A percentile compares a stretch with the other conserved stretches of the same genome.
phyloP scores from a whole-genome alignment of 2,113 vertebrate species.

The Microcebus murinus region DNA sequence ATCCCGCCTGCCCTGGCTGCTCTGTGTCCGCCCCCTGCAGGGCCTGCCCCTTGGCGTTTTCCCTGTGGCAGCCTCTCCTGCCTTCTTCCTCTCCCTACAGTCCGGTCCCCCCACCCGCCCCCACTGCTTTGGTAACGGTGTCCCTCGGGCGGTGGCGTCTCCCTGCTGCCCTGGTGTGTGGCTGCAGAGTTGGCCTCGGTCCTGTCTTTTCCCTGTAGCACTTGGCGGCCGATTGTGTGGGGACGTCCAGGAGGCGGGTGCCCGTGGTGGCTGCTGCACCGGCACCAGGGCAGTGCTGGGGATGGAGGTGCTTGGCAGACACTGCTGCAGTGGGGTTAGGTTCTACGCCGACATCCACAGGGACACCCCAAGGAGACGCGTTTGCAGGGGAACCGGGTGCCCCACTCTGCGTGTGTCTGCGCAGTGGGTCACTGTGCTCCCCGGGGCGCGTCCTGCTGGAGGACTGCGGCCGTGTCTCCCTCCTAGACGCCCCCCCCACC shows the following conservation, averaged over 20 bases:
- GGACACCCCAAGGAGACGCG: background rate
- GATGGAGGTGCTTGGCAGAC: background rate
- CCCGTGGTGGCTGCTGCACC: background rate
- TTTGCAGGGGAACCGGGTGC: background rate
- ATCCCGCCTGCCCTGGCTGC: background rate
- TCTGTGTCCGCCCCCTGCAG: rapidly evolving
- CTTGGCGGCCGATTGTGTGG: background rate
- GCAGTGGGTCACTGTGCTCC: background rate
- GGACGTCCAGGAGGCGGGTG: background rate
- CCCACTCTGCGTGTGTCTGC: rapidly evolving
- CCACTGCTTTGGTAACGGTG: rapidly evolving
- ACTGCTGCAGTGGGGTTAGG: background rate
- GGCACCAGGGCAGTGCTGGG: background rate
- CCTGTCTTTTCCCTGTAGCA: background rate
- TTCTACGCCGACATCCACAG: background rate
- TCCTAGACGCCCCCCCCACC: background rate
- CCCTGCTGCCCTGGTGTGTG: background rate
- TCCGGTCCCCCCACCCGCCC: background rate
- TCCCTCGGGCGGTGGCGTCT: background rate
- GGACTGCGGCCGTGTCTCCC: background rate
- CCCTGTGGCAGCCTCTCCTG: background rate
- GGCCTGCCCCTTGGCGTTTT: background rate
- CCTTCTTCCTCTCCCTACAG: too few species aligned
- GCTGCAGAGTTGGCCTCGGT: background rate
- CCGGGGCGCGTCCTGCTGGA: background rate